Evolutionary conservation across 2,113 vertebrate genomes (phyloP), one percentile per base, ranked within the genome.

Genomic region (Megaleporinus macrocephalus): DNA sequence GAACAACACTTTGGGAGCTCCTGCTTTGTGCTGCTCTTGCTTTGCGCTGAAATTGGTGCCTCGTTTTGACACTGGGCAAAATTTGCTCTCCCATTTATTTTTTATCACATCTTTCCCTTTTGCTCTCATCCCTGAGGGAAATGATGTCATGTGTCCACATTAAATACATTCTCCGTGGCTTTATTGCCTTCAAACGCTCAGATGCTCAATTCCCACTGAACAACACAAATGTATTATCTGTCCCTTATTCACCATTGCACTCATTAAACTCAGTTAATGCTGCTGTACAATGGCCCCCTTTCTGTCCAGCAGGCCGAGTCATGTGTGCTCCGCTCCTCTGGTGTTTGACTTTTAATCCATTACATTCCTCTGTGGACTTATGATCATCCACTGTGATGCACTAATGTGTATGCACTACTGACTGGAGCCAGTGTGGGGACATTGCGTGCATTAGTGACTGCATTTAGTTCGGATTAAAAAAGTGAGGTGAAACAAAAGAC

Each of bases 271-370:
- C 62, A 75, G 55, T 71, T 83, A 83, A 83, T 80, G 81, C 79
- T 79, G 51, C 59, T 86, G 84, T 41, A 92, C 89, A 86, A 83
- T 88, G 77, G 59, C 79, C 75, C 84, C 83, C 88, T 78, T 87
- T 88, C 83, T 83, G 88, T 86, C 89, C 90, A 70, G 88, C 90
- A 47, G 77, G 24, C 66, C 18, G 36, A 36, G 7, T 62, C 78
- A 62, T 87, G 88, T 89, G 82, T 85, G 88, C 85, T 74, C 70
- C 86, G 86, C 87, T 92, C 88, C 90, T 91, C 90, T 91, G 86
- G 89, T 92, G 90, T 92, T 91, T 90, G 90, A 90, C 90, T 90
- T 86, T 89, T 91, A 90, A 92, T 93, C 93, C 93, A 94, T 94
- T 93, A 94, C 91, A 87, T 91, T 88, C 92, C 93, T 92, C 90